Evolutionary conservation across 1,140 invertebrate genomes (phyloP).

Genomic region (Ephestia elutella): DNA sequence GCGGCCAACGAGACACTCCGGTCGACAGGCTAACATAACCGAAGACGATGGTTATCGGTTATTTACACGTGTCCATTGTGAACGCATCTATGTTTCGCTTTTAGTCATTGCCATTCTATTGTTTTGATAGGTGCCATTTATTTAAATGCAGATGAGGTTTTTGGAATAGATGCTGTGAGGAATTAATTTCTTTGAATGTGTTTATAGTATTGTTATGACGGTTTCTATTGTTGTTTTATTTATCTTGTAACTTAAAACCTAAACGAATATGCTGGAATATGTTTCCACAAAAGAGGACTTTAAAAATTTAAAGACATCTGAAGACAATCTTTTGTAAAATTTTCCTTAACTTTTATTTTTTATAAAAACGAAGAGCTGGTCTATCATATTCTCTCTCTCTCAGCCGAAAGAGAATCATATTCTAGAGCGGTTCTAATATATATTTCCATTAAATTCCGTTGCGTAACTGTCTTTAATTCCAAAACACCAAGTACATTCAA

Average conservation of each 20-base stretch:
- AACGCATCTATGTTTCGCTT: slow-evolving; percentile 1
- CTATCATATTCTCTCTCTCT: too few species aligned
- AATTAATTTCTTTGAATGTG: background rate
- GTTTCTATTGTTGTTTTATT: too few species aligned
- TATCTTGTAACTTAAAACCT: too few species aligned
- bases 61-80: background rate
- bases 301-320: too few species aligned
- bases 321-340: too few species aligned
- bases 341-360: too few species aligned
- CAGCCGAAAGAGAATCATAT: too few species aligned
- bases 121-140: background rate
- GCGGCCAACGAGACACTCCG: background rate
- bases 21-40: background rate
- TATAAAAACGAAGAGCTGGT: too few species aligned
- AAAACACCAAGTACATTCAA: background rate
- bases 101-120: background rate
- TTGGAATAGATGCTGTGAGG: background rate
- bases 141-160: background rate
- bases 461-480: background rate
- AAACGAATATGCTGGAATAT: too few species aligned
- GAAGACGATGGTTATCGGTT: background rate
- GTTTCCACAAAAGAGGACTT: too few species aligned
- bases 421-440: background rate
- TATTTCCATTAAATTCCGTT: background rate
- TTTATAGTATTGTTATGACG: background rate